Evolutionary conservation across 2,888 invertebrate genomes (phyloP).

Genomic region (Atherix ibis): DNA sequence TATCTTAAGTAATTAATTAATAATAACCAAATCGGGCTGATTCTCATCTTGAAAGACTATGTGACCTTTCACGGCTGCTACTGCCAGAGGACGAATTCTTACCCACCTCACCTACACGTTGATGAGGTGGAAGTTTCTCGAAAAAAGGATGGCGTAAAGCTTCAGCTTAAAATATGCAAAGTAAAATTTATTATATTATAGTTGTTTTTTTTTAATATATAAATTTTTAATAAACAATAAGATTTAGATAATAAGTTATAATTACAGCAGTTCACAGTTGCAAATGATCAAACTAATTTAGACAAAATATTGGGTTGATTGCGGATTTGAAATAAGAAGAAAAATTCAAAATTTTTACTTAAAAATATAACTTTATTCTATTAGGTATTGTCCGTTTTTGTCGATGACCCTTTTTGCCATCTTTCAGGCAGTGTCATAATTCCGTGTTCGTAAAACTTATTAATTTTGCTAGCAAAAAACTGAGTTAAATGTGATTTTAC

Average conservation of each 20-base stretch:
- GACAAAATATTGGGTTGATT: no score
- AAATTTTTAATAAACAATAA: background rate
- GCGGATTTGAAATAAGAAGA: no score
- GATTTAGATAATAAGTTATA: background rate
- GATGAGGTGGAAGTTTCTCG: slow-evolving; percentile 63
- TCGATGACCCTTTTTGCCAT: no score
- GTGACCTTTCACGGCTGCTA: slow-evolving; percentile 46
- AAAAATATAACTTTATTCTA: no score
- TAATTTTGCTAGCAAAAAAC: no score
- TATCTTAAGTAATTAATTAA: slow-evolving; percentile 21
- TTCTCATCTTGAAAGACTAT: slow-evolving; percentile 35
- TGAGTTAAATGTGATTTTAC: no score
- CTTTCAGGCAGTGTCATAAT: no score
- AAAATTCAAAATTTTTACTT: no score
- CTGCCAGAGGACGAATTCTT: slow-evolving; percentile 22
- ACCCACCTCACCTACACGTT: slow-evolving; percentile 46
- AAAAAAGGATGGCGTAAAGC: slow-evolving; percentile 90
- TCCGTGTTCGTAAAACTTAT: no score
- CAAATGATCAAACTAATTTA: no score
- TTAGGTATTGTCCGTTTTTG: no score
- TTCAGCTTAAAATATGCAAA: slow-evolving; percentile 37
- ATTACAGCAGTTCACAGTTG: background rate
- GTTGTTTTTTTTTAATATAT: background rate
- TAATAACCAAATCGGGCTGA: slow-evolving; percentile 35
- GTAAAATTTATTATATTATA: background rate